phyloP scores from a whole-genome alignment of 1,140 invertebrate species.

The Meloidogyne hapla region DNA sequence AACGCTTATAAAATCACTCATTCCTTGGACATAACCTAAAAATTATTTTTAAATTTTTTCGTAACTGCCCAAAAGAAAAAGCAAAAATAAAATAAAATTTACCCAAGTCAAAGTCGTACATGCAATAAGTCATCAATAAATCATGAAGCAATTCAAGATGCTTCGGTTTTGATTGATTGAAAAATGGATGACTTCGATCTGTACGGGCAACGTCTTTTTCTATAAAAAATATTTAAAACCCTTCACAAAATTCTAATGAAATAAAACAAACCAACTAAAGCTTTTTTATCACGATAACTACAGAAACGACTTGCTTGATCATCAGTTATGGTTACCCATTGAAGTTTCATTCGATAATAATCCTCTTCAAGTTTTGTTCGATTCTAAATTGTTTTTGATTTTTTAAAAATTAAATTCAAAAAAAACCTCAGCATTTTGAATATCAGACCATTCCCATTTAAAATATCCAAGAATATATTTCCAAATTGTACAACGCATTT shows the following conservation, averaged over 20 bases:
- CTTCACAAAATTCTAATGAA: conserved; percentile 6
- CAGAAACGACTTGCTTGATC: conserved; percentile 85
- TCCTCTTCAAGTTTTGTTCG: conserved; percentile 70
- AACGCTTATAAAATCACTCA: conserved; percentile 93
- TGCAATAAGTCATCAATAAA: conserved; percentile 97
- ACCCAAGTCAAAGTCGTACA: conserved; percentile 97
- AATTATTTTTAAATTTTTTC: conserved; percentile 19
- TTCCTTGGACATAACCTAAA: conserved; percentile 74
- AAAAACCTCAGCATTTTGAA: conserved; percentile 70
- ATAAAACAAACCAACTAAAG: conserved; percentile 73
- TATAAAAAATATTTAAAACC: conserved; percentile 62
- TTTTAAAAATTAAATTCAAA: conserved; percentile 16
- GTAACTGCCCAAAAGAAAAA: too few relatives aligned
- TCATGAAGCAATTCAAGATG: conserved; percentile 82
- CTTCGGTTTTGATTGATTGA: conserved; percentile 83
- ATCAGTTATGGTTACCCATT: conserved; percentile 86
- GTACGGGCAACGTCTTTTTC: conserved; percentile 97
- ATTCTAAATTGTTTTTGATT: conserved; percentile 25
- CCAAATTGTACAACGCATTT: conserved; percentile 83
- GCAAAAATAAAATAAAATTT: conserved; percentile 63
- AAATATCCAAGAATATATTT: conserved; percentile 88
- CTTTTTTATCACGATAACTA: conserved; percentile 84
- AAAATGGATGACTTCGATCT: conserved; percentile 86
- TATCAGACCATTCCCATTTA: conserved; percentile 77
- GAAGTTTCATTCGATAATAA: conserved; percentile 91